A percentile compares a stretch with the other conserved stretches of the same genome.
phyloP scores from a whole-genome alignment of 2,888 invertebrate genomes.

The Tricholauxania praeusta region DNA sequence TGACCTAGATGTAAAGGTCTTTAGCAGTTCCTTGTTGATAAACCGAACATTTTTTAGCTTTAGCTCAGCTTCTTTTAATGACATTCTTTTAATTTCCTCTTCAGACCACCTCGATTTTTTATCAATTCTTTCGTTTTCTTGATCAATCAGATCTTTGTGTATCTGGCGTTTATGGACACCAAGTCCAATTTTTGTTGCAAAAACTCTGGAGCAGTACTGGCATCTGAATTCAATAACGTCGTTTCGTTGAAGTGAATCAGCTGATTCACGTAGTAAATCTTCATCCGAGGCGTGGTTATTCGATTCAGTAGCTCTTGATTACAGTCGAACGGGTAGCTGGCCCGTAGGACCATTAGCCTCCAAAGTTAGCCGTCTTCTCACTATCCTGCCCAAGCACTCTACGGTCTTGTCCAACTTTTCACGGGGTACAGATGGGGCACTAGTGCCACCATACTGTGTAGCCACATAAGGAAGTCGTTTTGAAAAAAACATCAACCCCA shows the following conservation, averaged over 20 bases:
- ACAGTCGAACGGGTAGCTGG: constrained; percentile 1
- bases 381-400: too few species aligned
- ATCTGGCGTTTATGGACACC: constrained; percentile 14
- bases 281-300: constrained; percentile 8
- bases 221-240: neutral
- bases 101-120: constrained; percentile 27
- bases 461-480: too few species aligned
- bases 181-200: constrained; percentile 1
- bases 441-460: too few species aligned
- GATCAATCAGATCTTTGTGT: constrained; percentile 9
- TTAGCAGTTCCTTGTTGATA: constrained; percentile 17
- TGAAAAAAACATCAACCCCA: too few species aligned
- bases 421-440: too few species aligned
- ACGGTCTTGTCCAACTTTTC: too few species aligned
- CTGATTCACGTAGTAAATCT: too few species aligned
- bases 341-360: too few species aligned
- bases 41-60: neutral
- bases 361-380: neutral
- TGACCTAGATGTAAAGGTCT: constrained; percentile 4
- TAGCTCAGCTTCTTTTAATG: constrained; percentile 22
- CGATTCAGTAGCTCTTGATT: neutral
- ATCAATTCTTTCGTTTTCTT: constrained; percentile 6
- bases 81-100: constrained; percentile 15
- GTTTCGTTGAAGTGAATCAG: too few species aligned
- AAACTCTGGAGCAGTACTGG: neutral